Evolutionary conservation across 2,797 vertebrate genomes (phyloP), one percentile per base, ranked within the genome.

Genomic region (Myripristis jacobus): DNA sequence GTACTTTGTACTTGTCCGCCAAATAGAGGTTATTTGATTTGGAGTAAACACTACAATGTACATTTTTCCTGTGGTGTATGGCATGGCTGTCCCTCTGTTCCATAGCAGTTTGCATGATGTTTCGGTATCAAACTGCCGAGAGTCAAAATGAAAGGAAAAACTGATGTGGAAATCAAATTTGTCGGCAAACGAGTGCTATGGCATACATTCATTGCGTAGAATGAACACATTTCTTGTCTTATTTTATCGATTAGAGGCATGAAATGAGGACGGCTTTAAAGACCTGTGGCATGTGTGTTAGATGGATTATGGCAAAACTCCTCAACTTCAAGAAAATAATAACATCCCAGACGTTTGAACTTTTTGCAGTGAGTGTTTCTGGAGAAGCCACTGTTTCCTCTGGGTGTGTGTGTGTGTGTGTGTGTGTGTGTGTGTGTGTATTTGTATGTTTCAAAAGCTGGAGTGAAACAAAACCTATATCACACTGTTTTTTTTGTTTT

Each of bases 1-100:
- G 87, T 88, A 80, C 77, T 89, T 87, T 89, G 86, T 87, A 85
- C 79, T 87, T 82, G 82, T 76, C 86, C 78, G 76, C 82, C 81
- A 91, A 91, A 89, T 81, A 84, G 80, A 54, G 54, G 44, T 77
- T 78, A 75, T 87, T 89, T 89, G 67, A 89, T 87, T 85, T 77
- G 59, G 55, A 81, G 77, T 46, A 73, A 89, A 85, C 82, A 87
- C 77, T 75, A 81, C 51, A 81, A 64, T 77, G 66, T 79, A 55
- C 66, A 61, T 77, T 50, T 82, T 80, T 54, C 81, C 52, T 51
- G 11, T 9, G 66, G 60, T 43, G 44, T 34, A 10, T 25, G 44
- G 41, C 27, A 8, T 38, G 47, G 9, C 18, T 43, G 38, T 72
- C 47, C 56, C 68, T 46, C 34, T 21, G 41, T 58, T 16, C 41